phyloP scores from a whole-genome alignment of 2,888 invertebrate species.

The Apocheima hispidaria region DNA sequence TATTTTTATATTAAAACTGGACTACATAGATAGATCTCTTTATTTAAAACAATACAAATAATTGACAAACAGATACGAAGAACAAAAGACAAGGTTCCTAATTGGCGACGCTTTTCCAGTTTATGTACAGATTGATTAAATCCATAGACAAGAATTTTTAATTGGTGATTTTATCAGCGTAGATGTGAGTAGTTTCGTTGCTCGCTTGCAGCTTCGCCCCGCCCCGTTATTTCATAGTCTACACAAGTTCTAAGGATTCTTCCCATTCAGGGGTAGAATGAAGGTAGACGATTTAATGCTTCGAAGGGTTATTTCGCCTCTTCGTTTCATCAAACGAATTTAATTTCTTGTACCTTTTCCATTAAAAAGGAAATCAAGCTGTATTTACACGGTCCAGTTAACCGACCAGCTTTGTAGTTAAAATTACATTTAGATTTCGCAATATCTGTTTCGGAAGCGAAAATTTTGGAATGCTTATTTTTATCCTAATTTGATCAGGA shows the following conservation, averaged over 20 bases:
- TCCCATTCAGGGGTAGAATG: constrained; percentile 50
- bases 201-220: constrained; percentile 4
- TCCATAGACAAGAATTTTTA: no score
- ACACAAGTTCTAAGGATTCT: constrained; percentile 46
- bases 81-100: no score
- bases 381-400: constrained; percentile 31
- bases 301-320: constrained; percentile 45
- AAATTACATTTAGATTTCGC: constrained; percentile 31
- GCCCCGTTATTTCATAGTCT: constrained; percentile 40
- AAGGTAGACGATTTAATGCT: constrained; percentile 57
- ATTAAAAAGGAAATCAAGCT: constrained; percentile 33
- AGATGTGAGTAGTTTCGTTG: background rate
- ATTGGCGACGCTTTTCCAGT: no score
- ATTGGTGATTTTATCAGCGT: background rate
- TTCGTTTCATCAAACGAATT: constrained; percentile 51
- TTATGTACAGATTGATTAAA: no score
- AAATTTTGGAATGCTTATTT: constrained; percentile 30
- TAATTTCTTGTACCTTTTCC: constrained; percentile 43
- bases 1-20: no score
- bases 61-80: no score
- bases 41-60: no score
- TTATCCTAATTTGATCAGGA: constrained; percentile 46
- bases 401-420: constrained; percentile 29
- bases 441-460: constrained; percentile 28
- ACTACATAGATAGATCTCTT: no score